Conservation (phyloP, 2,797 vertebrate genomes). For the Coreius guichenoti region DNA sequence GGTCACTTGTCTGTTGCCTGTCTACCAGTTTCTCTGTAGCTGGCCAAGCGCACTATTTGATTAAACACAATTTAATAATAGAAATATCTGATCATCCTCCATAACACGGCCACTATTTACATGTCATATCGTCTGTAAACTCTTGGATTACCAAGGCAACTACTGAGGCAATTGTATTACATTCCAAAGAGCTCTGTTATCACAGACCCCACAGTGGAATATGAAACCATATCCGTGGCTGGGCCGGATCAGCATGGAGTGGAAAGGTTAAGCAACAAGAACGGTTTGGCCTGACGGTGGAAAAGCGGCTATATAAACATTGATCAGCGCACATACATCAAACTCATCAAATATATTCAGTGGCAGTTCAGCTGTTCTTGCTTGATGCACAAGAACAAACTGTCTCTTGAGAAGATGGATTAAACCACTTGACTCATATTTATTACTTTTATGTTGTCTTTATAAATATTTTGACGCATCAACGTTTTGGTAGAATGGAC, state of each 20-base stretch:
- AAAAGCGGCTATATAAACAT: neutral
- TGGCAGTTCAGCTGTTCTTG: neutral
- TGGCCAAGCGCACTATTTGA: no score
- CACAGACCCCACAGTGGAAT: neutral
- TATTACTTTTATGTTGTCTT: neutral
- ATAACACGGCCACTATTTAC: neutral
- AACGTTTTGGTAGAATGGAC: neutral
- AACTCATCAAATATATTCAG: neutral
- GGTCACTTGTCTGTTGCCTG: neutral
- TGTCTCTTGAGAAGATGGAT: neutral
- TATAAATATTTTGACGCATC: neutral
- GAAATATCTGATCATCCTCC: neutral
- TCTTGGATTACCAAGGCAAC: neutral
- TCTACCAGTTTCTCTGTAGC: neutral
- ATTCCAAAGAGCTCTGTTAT: neutral
- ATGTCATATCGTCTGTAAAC: neutral
- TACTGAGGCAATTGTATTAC: neutral
- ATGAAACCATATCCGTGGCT: neutral
- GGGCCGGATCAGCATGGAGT: neutral
- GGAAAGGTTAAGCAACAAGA: neutral
- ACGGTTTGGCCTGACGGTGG: neutral
- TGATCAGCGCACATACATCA: neutral
- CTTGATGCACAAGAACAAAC: neutral
- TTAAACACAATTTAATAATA: neutral
- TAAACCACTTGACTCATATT: neutral